phyloP scores from a whole-genome alignment of 1,140 invertebrate species.

The Diplogasteroides magnus region DNA sequence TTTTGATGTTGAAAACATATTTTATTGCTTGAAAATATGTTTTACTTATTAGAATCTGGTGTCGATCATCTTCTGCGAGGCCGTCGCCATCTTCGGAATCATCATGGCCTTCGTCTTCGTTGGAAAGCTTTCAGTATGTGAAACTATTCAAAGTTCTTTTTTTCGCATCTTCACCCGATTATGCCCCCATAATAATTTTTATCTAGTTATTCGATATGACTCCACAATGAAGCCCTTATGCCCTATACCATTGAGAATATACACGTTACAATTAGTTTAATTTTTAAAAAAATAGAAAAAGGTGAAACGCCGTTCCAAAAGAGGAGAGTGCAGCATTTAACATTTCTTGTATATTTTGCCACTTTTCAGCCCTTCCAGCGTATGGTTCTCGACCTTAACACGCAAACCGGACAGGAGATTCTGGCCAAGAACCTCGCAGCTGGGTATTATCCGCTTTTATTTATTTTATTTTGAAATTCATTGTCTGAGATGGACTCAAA shows the following conservation, averaged over 20 bases:
- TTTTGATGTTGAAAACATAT: not conserved
- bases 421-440: constrained; percentile 57
- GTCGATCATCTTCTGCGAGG: constrained; percentile 97
- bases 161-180: no score
- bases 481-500: not conserved
- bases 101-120: constrained; percentile 93
- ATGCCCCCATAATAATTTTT: no score
- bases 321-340: no score
- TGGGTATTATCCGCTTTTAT: constrained; percentile 55
- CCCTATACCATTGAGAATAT: no score
- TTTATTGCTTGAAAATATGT: not conserved
- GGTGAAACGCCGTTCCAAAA: no score
- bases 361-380: constrained; percentile 30
- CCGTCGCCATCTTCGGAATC: constrained; percentile 96
- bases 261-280: no score
- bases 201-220: no score
- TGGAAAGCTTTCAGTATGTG: constrained; percentile 73
- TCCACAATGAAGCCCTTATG: no score
- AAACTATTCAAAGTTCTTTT: no score
- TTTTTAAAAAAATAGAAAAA: no score
- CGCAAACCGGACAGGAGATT: constrained; percentile 2
- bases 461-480: not conserved
- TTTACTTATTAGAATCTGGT: constrained; percentile 81
- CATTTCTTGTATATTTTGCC: not conserved
- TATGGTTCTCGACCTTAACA: constrained; percentile 8